Evolutionary conservation across 2,888 invertebrate genomes (phyloP).

Genomic region (Pyrgus malvae): DNA sequence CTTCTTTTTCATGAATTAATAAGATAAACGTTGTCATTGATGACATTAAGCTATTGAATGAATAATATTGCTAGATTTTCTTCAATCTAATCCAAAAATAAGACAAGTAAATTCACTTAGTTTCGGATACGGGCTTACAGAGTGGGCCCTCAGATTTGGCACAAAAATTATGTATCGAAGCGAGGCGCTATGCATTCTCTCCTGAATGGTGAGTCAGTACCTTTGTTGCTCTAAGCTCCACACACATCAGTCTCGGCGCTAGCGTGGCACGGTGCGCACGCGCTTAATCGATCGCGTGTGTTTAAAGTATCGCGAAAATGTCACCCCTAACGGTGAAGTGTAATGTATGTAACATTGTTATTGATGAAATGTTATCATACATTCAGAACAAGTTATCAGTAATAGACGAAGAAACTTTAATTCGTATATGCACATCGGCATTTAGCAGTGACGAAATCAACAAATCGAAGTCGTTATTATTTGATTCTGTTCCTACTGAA

Average conservation of each 20-base stretch:
- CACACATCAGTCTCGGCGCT: not conserved
- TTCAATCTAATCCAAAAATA: too few relatives aligned
- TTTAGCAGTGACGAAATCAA: not conserved
- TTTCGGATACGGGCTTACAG: too few relatives aligned
- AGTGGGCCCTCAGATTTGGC: too few relatives aligned
- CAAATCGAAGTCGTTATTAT: not conserved
- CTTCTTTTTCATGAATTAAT: too few relatives aligned
- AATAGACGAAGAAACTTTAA: not conserved
- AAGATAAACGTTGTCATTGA: too few relatives aligned
- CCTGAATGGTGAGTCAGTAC: too few relatives aligned
- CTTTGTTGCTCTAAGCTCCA: too few relatives aligned
- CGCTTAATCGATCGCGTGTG: not conserved
- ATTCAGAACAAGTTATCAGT: conserved; percentile 2
- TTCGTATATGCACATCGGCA: not conserved
- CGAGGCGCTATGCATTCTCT: too few relatives aligned
- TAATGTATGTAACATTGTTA: not conserved
- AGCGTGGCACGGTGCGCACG: not conserved
- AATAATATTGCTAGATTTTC: too few relatives aligned
- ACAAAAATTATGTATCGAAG: too few relatives aligned
- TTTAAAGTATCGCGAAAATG: not conserved
- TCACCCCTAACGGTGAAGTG: not conserved
- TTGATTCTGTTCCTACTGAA: not conserved
- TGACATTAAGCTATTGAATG: too few relatives aligned
- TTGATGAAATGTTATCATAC: not conserved
- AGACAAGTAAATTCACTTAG: too few relatives aligned